Evolutionary conservation across 2,888 invertebrate genomes (phyloP).

Genomic region (Nasonia oneida): DNA sequence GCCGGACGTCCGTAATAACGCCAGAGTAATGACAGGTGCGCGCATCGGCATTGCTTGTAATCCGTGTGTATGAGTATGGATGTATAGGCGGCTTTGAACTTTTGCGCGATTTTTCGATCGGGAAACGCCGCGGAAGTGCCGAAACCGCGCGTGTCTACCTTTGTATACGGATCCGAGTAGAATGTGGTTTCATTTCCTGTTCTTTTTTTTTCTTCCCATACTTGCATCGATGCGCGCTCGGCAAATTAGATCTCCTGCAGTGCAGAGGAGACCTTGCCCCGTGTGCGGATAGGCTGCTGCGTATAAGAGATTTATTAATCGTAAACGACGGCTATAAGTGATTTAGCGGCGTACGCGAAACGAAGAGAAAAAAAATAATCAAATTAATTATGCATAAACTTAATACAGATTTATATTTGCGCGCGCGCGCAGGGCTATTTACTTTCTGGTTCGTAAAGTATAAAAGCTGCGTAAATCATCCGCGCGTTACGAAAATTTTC

Average conservation of each 20-base stretch:
- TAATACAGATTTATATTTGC: background rate
- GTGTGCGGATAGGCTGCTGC: background rate
- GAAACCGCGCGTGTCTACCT: slow-evolving; percentile 16
- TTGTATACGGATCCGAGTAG: too few species aligned
- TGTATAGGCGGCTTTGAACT: background rate
- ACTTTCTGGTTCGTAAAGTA: slow-evolving; percentile 2
- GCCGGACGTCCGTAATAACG: slow-evolving; percentile 59
- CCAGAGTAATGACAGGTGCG: slow-evolving; percentile 2
- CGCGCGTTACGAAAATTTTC: slow-evolving; percentile 1
- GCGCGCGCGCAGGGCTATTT: background rate
- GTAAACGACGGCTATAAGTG: slow-evolving; percentile 5
- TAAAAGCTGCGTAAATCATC: slow-evolving; percentile 4
- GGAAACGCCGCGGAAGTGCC: slow-evolving; percentile 40
- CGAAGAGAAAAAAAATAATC: background rate
- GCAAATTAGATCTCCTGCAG: background rate
- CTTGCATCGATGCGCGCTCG: background rate
- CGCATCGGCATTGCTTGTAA: background rate
- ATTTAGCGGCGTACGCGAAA: background rate
- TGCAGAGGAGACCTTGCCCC: background rate
- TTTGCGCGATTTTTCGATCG: background rate
- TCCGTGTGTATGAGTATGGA: background rate
- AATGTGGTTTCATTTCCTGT: slow-evolving; percentile 53
- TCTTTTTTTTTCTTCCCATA: slow-evolving; percentile 37
- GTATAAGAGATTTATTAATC: slow-evolving; percentile 23
- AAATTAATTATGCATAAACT: slow-evolving; percentile 5